Evolutionary conservation across 2,113 vertebrate genomes (phyloP).

Genomic region (Ornithorhynchus anatinus): DNA sequence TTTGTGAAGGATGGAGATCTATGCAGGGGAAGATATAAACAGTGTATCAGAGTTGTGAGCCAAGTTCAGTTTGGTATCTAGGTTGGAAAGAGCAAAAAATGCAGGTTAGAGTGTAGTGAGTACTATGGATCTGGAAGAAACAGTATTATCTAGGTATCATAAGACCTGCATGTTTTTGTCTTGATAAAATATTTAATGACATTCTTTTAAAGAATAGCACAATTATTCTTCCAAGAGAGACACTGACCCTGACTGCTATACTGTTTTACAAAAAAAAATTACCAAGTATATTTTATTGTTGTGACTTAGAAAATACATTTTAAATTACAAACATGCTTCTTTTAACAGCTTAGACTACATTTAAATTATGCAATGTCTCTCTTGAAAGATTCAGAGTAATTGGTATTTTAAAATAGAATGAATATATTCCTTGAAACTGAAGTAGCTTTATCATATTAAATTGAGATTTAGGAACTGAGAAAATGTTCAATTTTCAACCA

Average conservation of each 20-base stretch:
- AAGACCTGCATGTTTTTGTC: too few species aligned
- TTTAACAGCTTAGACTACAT: neutral
- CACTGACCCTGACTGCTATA: neutral
- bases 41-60: too few species aligned
- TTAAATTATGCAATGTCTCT: constrained; percentile 26
- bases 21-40: too few species aligned
- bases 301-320: constrained; percentile 6
- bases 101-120: too few species aligned
- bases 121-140: too few species aligned
- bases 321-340: constrained; percentile 20
- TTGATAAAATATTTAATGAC: too few species aligned
- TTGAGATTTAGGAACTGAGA: constrained; percentile 20
- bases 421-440: constrained; percentile 18
- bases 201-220: too few species aligned
- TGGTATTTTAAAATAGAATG: constrained; percentile 21
- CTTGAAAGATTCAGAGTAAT: constrained; percentile 17
- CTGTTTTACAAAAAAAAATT: neutral
- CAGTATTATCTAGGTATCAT: too few species aligned
- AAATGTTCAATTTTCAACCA: constrained; percentile 18
- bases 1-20: too few species aligned
- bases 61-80: too few species aligned
- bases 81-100: too few species aligned
- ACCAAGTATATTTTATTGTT: neutral
- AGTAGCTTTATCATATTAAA: constrained; percentile 24
- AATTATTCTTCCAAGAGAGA: too few species aligned